Percentiles rank a stretch among this genome's conserved stretches.
Evolutionary conservation across 2,888 invertebrate genomes (phyloP).

Genomic region (Cotesia congregata): DNA sequence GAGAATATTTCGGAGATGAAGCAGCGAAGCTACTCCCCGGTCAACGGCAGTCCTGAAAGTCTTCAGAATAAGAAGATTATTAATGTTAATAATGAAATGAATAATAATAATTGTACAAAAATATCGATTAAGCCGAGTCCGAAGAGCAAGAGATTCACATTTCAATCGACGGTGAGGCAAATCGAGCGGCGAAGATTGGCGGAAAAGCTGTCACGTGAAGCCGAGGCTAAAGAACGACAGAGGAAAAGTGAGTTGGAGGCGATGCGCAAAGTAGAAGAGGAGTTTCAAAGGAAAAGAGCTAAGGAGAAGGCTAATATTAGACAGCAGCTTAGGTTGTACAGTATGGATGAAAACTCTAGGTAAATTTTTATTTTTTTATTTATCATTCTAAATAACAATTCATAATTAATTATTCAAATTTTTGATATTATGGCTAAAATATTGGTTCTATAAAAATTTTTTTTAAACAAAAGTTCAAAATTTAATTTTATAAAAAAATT

Average conservation of each 20-base stretch:
- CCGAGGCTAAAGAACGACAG: constrained; percentile 83
- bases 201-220: constrained; percentile 82
- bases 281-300: constrained; percentile 87
- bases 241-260: constrained; percentile 83
- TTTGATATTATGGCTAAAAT: too few relatives aligned
- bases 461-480: too few relatives aligned
- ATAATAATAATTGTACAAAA: constrained; percentile 39
- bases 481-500: too few relatives aligned
- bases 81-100: constrained; percentile 32
- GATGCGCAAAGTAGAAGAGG: constrained; percentile 88
- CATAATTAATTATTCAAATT: not conserved
- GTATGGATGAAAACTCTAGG: constrained; percentile 75
- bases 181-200: constrained; percentile 82
- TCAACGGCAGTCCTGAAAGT: constrained; percentile 59
- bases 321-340: constrained; percentile 81
- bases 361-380: constrained; percentile 42
- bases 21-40: constrained; percentile 51
- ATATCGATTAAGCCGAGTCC: constrained; percentile 48
- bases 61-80: constrained; percentile 61
- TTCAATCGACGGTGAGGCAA: constrained; percentile 88
- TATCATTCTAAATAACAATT: not conserved
- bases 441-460: too few relatives aligned
- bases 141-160: constrained; percentile 81
- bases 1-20: constrained; percentile 67
- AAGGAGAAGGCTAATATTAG: constrained; percentile 82